A percentile compares a stretch with the other conserved stretches of the same genome.
Conservation (phyloP, 2,888 invertebrate species). For the Acleris emargana region DNA sequence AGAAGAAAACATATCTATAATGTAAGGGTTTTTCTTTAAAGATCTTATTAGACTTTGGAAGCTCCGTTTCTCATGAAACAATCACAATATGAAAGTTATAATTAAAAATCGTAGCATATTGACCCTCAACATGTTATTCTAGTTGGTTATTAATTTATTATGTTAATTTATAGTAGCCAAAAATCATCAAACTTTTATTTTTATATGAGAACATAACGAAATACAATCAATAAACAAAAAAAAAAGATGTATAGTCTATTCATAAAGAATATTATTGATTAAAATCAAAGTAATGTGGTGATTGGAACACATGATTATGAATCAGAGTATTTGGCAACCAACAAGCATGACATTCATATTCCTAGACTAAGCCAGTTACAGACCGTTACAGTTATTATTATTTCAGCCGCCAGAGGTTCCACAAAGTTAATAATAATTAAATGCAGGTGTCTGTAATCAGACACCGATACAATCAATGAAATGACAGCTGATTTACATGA, state of each 20-base stretch:
- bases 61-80: no score
- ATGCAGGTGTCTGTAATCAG: slow-evolving; percentile 70
- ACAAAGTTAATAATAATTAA: slow-evolving; percentile 67
- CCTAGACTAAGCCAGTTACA: slow-evolving; percentile 11
- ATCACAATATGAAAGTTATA: no score
- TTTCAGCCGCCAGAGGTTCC: slow-evolving; percentile 8
- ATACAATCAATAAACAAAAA: no score
- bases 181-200: no score
- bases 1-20: no score
- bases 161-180: no score
- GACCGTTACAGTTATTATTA: slow-evolving; percentile 3
- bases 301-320: slow-evolving; percentile 13
- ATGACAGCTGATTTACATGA: slow-evolving; percentile 38
- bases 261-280: not conserved
- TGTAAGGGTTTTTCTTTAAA: no score
- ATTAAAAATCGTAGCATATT: no score
- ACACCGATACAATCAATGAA: slow-evolving; percentile 32
- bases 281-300: slow-evolving; percentile 6
- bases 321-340: slow-evolving; percentile 30
- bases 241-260: not conserved
- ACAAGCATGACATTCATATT: slow-evolving; percentile 22
- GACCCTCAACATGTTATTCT: no score
- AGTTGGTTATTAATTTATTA: no score
- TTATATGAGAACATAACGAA: no score
- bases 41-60: no score